These are phyloP conservation scores for Limnephilus lunatus DNA, from an alignment of 2,888 invertebrate species.

Conservation along the genomic window DNA sequence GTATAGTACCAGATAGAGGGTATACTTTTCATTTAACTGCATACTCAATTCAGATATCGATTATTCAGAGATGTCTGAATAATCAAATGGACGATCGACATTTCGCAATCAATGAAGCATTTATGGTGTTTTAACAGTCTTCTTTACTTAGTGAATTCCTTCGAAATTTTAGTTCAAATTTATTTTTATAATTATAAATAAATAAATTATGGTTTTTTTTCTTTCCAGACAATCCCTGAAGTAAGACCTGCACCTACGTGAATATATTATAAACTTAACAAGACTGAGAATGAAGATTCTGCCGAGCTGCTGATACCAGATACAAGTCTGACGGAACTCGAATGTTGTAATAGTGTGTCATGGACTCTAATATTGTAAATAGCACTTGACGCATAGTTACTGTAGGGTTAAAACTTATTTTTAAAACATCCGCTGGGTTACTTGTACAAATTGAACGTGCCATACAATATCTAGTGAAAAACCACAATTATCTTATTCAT, in stretches of 20 bases:
- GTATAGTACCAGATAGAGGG: too few species aligned
- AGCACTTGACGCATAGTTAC: background rate
- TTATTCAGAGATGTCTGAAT: too few species aligned
- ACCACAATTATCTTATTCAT: background rate
- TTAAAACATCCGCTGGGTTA: background rate
- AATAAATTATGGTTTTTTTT: background rate
- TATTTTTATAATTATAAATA: background rate
- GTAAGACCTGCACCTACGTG: background rate
- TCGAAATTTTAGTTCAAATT: too few species aligned
- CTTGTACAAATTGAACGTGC: background rate
- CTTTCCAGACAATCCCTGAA: slow-evolving; percentile 14
- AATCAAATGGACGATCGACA: too few species aligned
- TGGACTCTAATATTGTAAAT: slow-evolving; percentile 13
- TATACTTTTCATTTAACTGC: too few species aligned
- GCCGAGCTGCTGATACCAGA: background rate
- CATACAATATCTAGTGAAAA: background rate
- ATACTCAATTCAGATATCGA: too few species aligned
- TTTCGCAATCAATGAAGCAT: too few species aligned
- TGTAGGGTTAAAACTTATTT: background rate
- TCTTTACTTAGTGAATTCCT: too few species aligned
- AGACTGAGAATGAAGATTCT: slow-evolving; percentile 25
- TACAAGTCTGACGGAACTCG: background rate
- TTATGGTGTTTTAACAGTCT: too few species aligned
- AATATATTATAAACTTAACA: background rate
- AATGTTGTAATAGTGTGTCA: background rate